Percentiles rank a stretch among this genome's conserved stretches.
phyloP scores from a whole-genome alignment of 1,140 invertebrate genomes.

The Alviniconcha marisindica region DNA sequence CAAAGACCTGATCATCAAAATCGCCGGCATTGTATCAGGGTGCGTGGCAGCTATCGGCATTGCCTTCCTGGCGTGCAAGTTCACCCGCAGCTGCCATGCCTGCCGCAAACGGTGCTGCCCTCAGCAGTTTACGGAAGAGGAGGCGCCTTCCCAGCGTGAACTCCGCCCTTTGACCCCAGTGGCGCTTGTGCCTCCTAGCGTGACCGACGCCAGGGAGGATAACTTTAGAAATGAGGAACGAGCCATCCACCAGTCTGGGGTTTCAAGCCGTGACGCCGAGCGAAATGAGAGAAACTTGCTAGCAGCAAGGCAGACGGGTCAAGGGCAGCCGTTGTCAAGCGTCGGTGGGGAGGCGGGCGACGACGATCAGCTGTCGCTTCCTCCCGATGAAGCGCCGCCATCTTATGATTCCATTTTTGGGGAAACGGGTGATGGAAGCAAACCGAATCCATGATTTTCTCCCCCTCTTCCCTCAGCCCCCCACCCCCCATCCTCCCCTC shows the following conservation, averaged over 20 bases:
- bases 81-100: neutral
- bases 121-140: neutral
- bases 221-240: neutral
- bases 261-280: neutral
- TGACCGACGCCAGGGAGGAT: neutral
- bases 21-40: neutral
- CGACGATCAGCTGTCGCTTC: neutral
- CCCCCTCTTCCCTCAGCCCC: too few relatives aligned
- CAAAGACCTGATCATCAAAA: neutral
- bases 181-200: neutral
- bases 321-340: too few relatives aligned
- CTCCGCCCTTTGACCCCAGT: neutral
- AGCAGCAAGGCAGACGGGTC: too few relatives aligned
- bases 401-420: conserved; percentile 5
- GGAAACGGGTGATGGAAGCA: neutral
- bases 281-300: too few relatives aligned
- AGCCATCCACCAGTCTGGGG: too few relatives aligned
- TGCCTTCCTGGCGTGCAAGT: neutral
- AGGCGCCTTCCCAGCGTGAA: neutral
- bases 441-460: neutral
- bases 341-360: neutral
- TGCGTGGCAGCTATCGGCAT: neutral
- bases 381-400: neutral
- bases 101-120: conserved; percentile 21
- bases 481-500: too few relatives aligned